Percentiles rank a stretch among this genome's conserved stretches.
These are phyloP conservation scores for Acropora tenuis DNA, from an alignment of 64 coral and sea anemone genomes.

Conservation along the genomic window DNA sequence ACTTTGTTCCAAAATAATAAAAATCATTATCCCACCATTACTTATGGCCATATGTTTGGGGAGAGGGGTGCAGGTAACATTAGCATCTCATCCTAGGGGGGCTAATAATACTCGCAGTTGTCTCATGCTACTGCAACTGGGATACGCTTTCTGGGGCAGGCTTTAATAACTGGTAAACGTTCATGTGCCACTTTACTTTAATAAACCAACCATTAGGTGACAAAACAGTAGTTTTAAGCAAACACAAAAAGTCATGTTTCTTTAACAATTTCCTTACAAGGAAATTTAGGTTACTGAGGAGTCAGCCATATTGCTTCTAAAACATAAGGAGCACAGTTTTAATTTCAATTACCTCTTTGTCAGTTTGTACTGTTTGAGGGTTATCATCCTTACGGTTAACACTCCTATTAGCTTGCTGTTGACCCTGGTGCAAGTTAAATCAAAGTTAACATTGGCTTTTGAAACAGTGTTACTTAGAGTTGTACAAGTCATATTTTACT, in stretches of 20 bases:
- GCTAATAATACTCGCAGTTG: too few species aligned
- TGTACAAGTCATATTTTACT: background rate
- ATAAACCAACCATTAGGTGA: background rate
- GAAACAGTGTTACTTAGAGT: too few species aligned
- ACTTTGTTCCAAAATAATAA: too few species aligned
- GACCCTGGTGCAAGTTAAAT: conserved; percentile 32
- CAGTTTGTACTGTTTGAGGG: background rate
- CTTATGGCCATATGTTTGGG: too few species aligned
- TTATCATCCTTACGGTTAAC: conserved; percentile 1
- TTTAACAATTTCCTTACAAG: background rate
- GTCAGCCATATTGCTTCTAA: background rate
- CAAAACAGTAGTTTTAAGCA: background rate
- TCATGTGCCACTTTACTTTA: too few species aligned
- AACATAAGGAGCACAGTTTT: background rate
- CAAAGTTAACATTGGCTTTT: background rate
- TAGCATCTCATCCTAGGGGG: too few species aligned
- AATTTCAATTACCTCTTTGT: conserved; percentile 15
- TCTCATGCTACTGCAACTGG: too few species aligned
- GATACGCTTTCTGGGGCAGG: too few species aligned
- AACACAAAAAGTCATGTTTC: background rate
- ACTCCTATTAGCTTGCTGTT: conserved; percentile 28
- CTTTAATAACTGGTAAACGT: too few species aligned
- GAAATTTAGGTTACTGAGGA: background rate
- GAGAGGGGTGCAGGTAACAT: too few species aligned
- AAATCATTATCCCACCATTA: too few species aligned